These are phyloP conservation scores for Plestiodon gilberti DNA, from an alignment of 2,113 vertebrate genomes.

Conservation along the genomic window DNA sequence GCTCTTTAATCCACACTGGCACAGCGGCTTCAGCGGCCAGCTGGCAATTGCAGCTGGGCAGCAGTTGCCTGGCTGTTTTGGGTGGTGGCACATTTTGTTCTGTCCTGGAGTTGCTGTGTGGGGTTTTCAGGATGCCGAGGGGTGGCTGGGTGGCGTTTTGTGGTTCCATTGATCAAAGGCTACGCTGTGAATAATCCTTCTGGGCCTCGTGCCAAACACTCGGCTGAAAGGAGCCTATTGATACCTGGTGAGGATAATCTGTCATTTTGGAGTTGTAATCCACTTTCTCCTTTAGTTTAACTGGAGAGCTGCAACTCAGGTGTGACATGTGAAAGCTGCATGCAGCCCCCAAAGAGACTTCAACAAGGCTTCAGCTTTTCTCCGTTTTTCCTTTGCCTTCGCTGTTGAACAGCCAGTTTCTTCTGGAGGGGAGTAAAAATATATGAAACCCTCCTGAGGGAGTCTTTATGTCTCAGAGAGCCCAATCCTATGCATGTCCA, in stretches of 20 bases:
- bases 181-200: constrained; percentile 4
- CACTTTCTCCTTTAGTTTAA: background rate
- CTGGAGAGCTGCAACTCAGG: background rate
- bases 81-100: background rate
- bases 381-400: background rate
- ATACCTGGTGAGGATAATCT: constrained; percentile 19
- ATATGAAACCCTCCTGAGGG: background rate
- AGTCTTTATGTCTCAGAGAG: too few species aligned
- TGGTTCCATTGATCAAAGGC: constrained; percentile 14
- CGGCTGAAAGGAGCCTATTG: constrained; percentile 6
- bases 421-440: background rate
- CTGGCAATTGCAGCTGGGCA: background rate
- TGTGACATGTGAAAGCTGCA: constrained; percentile 6
- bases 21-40: background rate
- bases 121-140: background rate
- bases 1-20: background rate
- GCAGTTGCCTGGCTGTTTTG: background rate
- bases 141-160: background rate
- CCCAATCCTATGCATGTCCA: too few species aligned
- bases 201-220: background rate
- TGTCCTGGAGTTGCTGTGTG: background rate
- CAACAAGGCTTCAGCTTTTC: background rate
- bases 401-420: background rate
- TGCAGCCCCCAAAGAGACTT: background rate
- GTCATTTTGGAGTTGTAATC: constrained; percentile 9